These are phyloP conservation scores for Ptychobarbus kaznakovi DNA, from an alignment of 2,797 vertebrate genomes.

Conservation along the genomic window DNA sequence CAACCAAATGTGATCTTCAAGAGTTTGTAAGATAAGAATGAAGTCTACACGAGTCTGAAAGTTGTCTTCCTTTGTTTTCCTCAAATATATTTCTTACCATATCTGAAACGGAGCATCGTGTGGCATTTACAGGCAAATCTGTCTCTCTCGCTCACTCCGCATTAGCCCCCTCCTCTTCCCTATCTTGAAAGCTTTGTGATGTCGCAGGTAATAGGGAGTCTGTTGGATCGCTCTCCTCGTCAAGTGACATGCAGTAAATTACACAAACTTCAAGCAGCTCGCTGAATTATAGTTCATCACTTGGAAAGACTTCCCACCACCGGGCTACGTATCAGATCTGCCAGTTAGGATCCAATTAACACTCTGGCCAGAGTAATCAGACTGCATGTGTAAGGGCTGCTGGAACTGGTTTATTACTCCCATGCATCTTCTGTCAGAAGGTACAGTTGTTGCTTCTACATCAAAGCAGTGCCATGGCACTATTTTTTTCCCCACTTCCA, in stretches of 20 bases:
- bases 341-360: slow-evolving; percentile 99
- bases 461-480: slow-evolving; percentile 83
- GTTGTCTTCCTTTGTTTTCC: slow-evolving; percentile 18
- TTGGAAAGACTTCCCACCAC: slow-evolving; percentile 95
- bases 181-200: slow-evolving; percentile 87
- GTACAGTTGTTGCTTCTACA: slow-evolving; percentile 98
- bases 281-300: slow-evolving; percentile 99
- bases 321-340: slow-evolving; percentile 98
- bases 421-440: slow-evolving; percentile 98
- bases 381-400: slow-evolving; percentile 94
- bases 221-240: slow-evolving; percentile 98
- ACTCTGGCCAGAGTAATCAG: slow-evolving; percentile 99
- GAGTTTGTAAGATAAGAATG: not conserved
- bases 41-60: slow-evolving; percentile 10
- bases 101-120: slow-evolving; percentile 43
- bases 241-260: slow-evolving; percentile 99
- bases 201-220: slow-evolving; percentile 97
- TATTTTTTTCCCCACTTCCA: slow-evolving; percentile 51
- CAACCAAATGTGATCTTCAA: not conserved
- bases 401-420: slow-evolving; percentile 98
- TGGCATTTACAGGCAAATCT: slow-evolving; percentile 38
- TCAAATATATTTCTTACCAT: slow-evolving; percentile 37
- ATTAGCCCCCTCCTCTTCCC: slow-evolving; percentile 69
- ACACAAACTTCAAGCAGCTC: slow-evolving; percentile 99
- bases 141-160: slow-evolving; percentile 48